Conservation (phyloP, 2,113 vertebrate genomes). For the Erythrocebus patas region DNA sequence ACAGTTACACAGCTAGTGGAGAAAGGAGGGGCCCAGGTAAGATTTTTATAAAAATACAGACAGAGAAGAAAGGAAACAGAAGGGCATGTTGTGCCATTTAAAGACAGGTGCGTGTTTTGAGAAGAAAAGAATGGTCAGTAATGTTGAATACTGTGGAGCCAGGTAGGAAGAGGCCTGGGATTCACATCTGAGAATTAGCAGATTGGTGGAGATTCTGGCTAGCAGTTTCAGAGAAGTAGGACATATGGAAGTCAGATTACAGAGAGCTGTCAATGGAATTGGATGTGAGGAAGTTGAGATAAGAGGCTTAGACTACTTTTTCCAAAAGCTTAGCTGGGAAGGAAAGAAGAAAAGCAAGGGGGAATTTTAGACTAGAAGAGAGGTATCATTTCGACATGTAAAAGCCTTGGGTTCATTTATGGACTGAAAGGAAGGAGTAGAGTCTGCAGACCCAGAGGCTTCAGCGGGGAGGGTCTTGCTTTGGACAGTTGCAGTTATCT, state of each 20-base stretch:
- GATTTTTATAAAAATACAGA: neutral
- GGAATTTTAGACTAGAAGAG: neutral
- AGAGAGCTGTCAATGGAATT: neutral
- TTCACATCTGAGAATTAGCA: neutral
- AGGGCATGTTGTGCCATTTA: neutral
- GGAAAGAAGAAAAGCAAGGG: neutral
- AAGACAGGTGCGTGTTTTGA: neutral
- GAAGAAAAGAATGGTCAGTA: neutral
- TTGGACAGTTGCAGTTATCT: neutral
- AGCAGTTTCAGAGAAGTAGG: neutral
- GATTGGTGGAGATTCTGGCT: neutral
- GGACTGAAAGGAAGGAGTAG: neutral
- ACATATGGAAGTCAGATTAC: neutral
- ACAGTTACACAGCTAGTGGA: neutral
- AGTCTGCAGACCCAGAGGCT: neutral
- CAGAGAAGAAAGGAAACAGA: neutral
- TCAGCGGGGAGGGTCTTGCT: rapidly evolving
- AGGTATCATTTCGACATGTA: neutral
- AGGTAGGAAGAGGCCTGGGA: neutral
- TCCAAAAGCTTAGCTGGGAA: neutral
- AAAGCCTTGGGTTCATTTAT: neutral
- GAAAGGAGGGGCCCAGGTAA: neutral
- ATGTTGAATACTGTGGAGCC: neutral
- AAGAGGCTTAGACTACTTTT: neutral
- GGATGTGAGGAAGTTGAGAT: neutral